Evolutionary conservation across 35 echinoderm and acorn worm genomes (phyloP).

Genomic region (Lytechinus variegatus): DNA sequence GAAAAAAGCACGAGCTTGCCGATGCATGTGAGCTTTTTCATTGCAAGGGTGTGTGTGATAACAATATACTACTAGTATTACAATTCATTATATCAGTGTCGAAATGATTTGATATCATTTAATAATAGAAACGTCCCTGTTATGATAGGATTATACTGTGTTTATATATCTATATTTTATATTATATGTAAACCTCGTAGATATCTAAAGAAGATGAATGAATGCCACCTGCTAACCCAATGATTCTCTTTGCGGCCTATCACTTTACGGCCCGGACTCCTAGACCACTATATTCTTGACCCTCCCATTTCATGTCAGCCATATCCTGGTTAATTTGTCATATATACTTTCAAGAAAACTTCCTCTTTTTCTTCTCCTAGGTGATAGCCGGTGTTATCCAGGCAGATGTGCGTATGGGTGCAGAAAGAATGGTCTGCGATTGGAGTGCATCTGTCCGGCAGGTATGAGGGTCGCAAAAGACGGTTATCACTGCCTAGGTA

Average conservation of each 20-base stretch:
- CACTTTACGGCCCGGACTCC: not conserved
- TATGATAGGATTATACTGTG: not conserved
- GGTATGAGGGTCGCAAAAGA: conserved; percentile 64
- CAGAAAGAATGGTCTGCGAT: conserved; percentile 60
- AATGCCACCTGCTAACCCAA: not conserved
- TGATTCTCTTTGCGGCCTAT: too few species aligned
- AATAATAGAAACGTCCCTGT: not conserved
- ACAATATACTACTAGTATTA: not conserved
- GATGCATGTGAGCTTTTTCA: not conserved
- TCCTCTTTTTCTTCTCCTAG: conserved; percentile 32
- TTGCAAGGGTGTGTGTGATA: not conserved
- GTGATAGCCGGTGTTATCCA: conserved; percentile 79
- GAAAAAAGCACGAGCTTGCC: not conserved
- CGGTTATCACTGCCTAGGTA: conserved; percentile 77
- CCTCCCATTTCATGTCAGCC: not conserved
- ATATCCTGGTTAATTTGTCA: not conserved
- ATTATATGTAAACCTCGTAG: too few species aligned
- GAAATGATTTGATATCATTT: not conserved
- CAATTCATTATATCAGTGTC: not conserved
- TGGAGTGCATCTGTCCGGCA: conserved; percentile 83
- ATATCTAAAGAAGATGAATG: not conserved
- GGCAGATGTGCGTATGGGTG: conserved; percentile 85
- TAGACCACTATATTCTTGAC: not conserved
- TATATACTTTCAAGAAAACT: not conserved
- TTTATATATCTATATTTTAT: not conserved